A percentile compares a stretch with the other conserved stretches of the same genome.
These are phyloP conservation scores for Bos javanicus DNA, from an alignment of 2,113 vertebrate genomes.

Conservation along the genomic window DNA sequence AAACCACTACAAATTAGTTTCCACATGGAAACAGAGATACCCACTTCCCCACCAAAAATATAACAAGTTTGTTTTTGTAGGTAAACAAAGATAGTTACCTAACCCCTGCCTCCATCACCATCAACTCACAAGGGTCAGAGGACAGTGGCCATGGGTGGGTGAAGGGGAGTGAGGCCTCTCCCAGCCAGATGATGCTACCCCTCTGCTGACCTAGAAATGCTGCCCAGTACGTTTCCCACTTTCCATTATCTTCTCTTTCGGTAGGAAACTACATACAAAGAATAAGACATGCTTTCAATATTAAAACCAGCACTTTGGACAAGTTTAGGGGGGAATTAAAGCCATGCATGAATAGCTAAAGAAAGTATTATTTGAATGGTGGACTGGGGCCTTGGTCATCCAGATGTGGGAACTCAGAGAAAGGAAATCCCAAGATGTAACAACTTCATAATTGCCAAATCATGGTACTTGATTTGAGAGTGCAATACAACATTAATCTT, in stretches of 20 bases:
- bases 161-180: background rate
- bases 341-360: background rate
- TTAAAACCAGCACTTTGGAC: background rate
- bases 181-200: background rate
- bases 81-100: background rate
- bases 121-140: too few species aligned
- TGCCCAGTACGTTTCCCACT: background rate
- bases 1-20: background rate
- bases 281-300: background rate
- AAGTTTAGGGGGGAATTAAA: background rate
- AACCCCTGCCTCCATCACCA: background rate
- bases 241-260: background rate
- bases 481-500: background rate
- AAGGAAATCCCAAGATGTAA: background rate
- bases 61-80: background rate
- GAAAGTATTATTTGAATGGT: background rate
- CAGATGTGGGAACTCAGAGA: background rate
- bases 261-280: background rate
- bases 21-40: background rate
- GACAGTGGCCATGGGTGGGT: accelerated
- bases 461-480: too few species aligned
- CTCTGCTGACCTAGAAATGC: background rate
- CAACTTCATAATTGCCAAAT: background rate
- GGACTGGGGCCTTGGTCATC: too few species aligned
- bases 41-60: background rate